A percentile compares a stretch with the other conserved stretches of the same genome.
phyloP scores from a whole-genome alignment of 2,888 invertebrate species.

The Athetis lepigone region DNA sequence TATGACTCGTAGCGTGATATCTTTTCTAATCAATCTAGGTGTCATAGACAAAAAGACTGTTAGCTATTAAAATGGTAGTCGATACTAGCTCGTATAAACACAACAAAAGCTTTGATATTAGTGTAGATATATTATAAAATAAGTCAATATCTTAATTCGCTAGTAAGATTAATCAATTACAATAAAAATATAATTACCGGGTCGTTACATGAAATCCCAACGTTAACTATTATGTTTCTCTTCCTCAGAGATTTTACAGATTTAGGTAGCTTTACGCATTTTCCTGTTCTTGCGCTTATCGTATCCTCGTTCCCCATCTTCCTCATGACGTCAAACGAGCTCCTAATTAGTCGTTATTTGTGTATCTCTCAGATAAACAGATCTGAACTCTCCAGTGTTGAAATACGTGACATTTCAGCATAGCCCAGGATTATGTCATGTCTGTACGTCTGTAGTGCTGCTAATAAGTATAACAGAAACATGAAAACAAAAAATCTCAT shows the following conservation, averaged over 20 bases:
- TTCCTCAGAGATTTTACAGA: constrained; percentile 4
- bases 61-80: too few relatives aligned
- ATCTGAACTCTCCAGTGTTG: constrained; percentile 8
- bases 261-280: constrained; percentile 3
- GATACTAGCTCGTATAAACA: too few relatives aligned
- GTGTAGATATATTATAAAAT: too few relatives aligned
- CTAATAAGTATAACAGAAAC: constrained; percentile 8
- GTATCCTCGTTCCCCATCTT: neutral
- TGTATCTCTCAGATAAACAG: constrained; percentile 25
- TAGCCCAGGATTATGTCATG: constrained; percentile 30
- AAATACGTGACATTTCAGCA: constrained; percentile 30
- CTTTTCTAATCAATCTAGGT: too few relatives aligned
- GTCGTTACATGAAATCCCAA: neutral
- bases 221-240: neutral
- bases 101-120: too few relatives aligned
- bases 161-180: too few relatives aligned
- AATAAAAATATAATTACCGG: neutral
- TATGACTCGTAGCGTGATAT: too few relatives aligned
- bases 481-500: neutral
- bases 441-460: neutral
- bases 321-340: constrained; percentile 4
- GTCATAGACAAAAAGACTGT: too few relatives aligned
- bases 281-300: constrained; percentile 23
- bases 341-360: constrained; percentile 25
- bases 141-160: too few relatives aligned